A percentile compares a stretch with the other conserved stretches of the same genome.
Evolutionary conservation across 2,113 vertebrate species (phyloP).

Genomic region (Columba livia): DNA sequence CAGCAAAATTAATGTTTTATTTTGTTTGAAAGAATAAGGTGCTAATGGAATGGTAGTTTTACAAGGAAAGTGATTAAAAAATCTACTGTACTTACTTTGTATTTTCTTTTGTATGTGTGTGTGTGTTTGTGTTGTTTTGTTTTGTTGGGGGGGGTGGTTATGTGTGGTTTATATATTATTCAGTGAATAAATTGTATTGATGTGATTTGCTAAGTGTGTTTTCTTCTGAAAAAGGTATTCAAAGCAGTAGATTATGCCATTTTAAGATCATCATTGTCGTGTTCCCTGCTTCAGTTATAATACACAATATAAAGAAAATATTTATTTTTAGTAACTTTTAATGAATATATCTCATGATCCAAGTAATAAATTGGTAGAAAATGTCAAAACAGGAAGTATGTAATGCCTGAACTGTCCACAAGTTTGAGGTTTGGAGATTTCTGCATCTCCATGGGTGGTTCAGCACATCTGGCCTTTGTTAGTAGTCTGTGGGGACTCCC

Average conservation of each 20-base stretch:
- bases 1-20: not conserved
- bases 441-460: not conserved
- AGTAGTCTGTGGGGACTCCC: not conserved
- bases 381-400: not conserved
- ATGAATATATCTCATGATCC: not conserved
- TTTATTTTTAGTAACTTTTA: not conserved
- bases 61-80: not conserved
- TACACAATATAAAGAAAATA: not conserved
- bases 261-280: not conserved
- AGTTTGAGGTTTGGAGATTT: conserved; percentile 10
- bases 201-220: not conserved
- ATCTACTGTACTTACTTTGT: not conserved
- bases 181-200: not conserved
- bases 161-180: not conserved
- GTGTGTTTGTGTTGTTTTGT: too few relatives aligned
- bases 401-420: not conserved
- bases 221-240: not conserved
- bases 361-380: not conserved
- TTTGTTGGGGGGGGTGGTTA: not conserved
- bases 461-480: not conserved
- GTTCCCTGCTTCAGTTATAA: not conserved
- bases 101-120: not conserved
- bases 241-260: not conserved
- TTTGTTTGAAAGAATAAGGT: not conserved
- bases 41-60: not conserved